These are phyloP conservation scores for Harpia harpyja DNA, from an alignment of 2,797 vertebrate genomes.

Conservation along the genomic window DNA sequence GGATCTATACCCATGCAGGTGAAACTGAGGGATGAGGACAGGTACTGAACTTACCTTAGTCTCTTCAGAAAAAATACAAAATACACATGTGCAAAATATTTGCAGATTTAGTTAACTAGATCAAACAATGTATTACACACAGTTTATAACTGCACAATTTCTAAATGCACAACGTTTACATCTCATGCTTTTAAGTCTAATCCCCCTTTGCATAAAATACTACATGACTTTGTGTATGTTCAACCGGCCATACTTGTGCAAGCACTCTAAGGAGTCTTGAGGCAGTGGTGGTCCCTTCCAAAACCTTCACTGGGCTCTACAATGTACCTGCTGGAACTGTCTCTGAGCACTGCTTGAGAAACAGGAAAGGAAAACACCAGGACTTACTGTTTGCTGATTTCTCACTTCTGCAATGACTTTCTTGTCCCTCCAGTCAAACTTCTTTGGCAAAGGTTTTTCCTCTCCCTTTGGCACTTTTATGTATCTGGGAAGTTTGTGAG, in stretches of 20 bases:
- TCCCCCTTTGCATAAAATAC: background rate
- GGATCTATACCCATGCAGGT: background rate
- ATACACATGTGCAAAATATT: background rate
- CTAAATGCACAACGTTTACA: background rate
- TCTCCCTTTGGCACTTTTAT: constrained; percentile 1
- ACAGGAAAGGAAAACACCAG: background rate
- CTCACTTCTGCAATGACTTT: constrained; percentile 83
- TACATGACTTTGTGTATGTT: background rate
- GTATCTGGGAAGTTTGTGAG: constrained; percentile 73
- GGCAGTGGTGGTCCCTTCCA: background rate
- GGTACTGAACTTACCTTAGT: background rate
- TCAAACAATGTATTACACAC: background rate
- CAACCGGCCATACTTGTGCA: background rate
- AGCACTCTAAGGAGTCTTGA: background rate
- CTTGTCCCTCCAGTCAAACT: constrained; percentile 91
- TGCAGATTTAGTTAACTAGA: background rate
- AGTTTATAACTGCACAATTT: background rate
- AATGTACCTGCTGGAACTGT: background rate
- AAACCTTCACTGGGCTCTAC: background rate
- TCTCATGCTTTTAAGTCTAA: background rate
- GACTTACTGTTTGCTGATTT: constrained; percentile 84
- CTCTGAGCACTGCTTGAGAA: background rate
- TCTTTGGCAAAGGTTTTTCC: constrained; percentile 70
- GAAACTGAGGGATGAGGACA: background rate
- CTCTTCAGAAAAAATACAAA: background rate